Evolutionary conservation across 2,888 invertebrate genomes (phyloP).

Genomic region (Orchesellides sinensis): DNA sequence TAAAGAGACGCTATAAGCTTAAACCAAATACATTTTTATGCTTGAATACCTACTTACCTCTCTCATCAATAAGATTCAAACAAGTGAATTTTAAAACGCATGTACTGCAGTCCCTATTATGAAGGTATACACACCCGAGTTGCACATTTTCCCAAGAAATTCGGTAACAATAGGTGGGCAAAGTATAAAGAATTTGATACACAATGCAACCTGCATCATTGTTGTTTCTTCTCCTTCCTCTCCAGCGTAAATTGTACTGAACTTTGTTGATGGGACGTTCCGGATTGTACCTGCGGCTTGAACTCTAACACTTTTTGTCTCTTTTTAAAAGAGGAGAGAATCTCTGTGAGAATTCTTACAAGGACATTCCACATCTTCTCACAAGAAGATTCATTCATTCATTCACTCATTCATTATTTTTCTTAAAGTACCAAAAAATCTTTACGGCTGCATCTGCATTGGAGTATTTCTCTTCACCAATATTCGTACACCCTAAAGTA

Average conservation of each 20-base stretch:
- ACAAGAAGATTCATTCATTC: conserved; percentile 48
- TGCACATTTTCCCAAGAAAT: conserved; percentile 57
- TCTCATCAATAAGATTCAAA: conserved; percentile 32
- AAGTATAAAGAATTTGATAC: conserved; percentile 5
- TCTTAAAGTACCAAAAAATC: conserved; percentile 7
- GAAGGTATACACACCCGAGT: background rate
- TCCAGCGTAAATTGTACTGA: background rate
- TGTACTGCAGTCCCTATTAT: no score
- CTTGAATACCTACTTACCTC: background rate
- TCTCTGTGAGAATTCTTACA: conserved; percentile 55
- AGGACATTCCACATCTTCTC: conserved; percentile 32
- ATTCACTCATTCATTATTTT: conserved; percentile 48
- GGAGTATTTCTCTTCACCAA: no score
- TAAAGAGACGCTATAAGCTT: background rate
- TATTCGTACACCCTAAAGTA: no score
- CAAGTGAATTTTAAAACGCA: conserved; percentile 59
- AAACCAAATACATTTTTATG: conserved; percentile 11
- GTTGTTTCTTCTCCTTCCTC: conserved; percentile 27
- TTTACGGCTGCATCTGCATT: background rate
- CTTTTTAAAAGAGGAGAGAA: conserved; percentile 5
- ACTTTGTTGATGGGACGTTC: conserved; percentile 45
- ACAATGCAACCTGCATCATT: conserved; percentile 64
- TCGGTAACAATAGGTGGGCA: conserved; percentile 42
- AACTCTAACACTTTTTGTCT: conserved; percentile 32
- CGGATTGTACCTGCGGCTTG: conserved; percentile 63